These are phyloP conservation scores for Leptinotarsa defecta DNA, from an alignment of 1,140 invertebrate genomes.

Conservation along the genomic window DNA sequence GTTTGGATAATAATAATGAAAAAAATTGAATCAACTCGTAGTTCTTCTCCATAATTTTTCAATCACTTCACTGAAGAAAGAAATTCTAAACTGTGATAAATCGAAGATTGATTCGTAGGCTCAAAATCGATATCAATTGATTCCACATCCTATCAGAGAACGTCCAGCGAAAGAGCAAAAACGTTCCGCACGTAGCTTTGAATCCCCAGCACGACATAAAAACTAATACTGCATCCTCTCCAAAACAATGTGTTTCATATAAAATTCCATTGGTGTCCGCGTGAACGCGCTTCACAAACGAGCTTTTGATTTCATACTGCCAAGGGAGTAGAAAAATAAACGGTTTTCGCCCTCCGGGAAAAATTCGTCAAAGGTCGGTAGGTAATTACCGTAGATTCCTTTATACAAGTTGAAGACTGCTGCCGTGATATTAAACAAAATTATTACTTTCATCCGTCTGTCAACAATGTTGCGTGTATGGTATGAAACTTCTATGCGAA, in stretches of 20 bases:
- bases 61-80: no score
- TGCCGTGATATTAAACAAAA: slow-evolving; percentile 40
- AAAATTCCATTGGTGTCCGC: slow-evolving; percentile 41
- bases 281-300: slow-evolving; percentile 43
- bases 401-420: slow-evolving; percentile 40
- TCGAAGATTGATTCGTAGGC: neutral
- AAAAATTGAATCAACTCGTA: no score
- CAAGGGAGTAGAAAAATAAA: slow-evolving; percentile 47
- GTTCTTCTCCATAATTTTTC: no score
- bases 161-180: neutral
- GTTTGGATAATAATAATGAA: no score
- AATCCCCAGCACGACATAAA: slow-evolving; percentile 27
- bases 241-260: slow-evolving; percentile 39
- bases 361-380: slow-evolving; percentile 45
- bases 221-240: neutral
- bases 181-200: neutral
- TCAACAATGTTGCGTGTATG: slow-evolving; percentile 39
- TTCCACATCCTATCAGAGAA: neutral
- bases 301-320: slow-evolving; percentile 47
- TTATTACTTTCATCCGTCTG: slow-evolving; percentile 32
- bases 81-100: neutral
- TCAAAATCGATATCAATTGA: neutral
- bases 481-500: no score
- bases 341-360: slow-evolving; percentile 42
- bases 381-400: slow-evolving; percentile 43